Base-by-base conservation (phyloP, 2,113 vertebrate genomes). In the Heloderma charlesbogerti region DNA sequence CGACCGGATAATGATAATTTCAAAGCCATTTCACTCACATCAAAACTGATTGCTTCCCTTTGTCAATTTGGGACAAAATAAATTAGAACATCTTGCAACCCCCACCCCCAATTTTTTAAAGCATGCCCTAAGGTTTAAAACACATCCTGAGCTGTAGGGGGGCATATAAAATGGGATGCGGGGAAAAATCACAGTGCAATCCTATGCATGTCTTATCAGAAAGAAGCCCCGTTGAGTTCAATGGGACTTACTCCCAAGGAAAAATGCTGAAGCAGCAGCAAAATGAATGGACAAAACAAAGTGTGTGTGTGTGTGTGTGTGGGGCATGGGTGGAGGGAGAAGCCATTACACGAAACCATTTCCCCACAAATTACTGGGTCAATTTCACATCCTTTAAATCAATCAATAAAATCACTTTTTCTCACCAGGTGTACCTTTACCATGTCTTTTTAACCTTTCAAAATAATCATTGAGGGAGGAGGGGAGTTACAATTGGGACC, bases 1-100 rank as follows among this genome's bases (percentile, higher is more conserved):
- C 51, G 78, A 80, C 45, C 48, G 12, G 51, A 80, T 80, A 80
- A 80, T 31, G 78, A 80, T 43, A 25, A 15, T 80, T 48, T 51
- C 51, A 29, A 80, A 80, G 45, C 78, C 45, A 1, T 51, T 80
- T 45, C 45, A 31, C 78, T 80, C 78, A 51, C 31, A 45, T 80
- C 51, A 40, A 80, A 80, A 80, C 18, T 13, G 78, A 29, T 51
- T 51, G 45, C 78, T 80, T 79, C 77, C 27, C 29, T 80, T 80
- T 48, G 51, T 80, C 78, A 80, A 80, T 80, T 80, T 80, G 45
- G 29, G 48, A 48, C 78, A 80, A 80, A 80, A 80, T 80, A 51
- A 80, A 80, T 80, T 27, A 51, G 78, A 80, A 51, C 45, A 80
- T 51, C 29, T 31, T 48, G 29, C 6, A 16, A 16, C 10, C 25